A percentile compares a stretch with the other conserved stretches of the same genome.
Evolutionary conservation across 2,797 vertebrate genomes (phyloP).

Genomic region (Pseudotriccus pelzelni): DNA sequence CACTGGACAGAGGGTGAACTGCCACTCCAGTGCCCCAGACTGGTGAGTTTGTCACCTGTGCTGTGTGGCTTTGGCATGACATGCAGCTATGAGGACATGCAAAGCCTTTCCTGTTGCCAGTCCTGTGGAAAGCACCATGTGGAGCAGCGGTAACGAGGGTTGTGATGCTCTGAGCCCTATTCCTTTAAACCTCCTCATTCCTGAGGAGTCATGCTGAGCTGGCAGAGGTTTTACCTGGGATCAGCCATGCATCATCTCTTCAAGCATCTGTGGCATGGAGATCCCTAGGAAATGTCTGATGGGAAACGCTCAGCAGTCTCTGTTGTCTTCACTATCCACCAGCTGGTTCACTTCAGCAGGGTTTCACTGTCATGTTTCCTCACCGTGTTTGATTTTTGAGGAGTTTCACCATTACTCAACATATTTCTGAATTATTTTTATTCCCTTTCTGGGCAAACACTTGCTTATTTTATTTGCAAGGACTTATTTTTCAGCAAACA

Average conservation of each 20-base stretch:
- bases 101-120: neutral
- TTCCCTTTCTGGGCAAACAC: neutral
- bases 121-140: fast-evolving
- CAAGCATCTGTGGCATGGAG: neutral
- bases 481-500: neutral
- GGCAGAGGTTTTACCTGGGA: neutral
- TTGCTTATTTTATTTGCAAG: neutral
- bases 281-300: neutral
- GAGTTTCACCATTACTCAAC: neutral
- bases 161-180: neutral
- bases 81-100: neutral
- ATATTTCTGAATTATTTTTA: neutral
- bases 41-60: neutral
- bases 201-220: fast-evolving
- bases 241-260: neutral
- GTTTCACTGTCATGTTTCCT: neutral
- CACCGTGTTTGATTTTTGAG: neutral
- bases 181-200: neutral
- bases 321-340: neutral
- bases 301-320: neutral
- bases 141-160: neutral
- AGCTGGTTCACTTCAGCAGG: neutral
- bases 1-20: neutral
- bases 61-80: neutral
- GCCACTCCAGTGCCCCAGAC: neutral